Evolutionary conservation across 1,140 invertebrate genomes (phyloP).

Genomic region (Adoxophyes honmai): DNA sequence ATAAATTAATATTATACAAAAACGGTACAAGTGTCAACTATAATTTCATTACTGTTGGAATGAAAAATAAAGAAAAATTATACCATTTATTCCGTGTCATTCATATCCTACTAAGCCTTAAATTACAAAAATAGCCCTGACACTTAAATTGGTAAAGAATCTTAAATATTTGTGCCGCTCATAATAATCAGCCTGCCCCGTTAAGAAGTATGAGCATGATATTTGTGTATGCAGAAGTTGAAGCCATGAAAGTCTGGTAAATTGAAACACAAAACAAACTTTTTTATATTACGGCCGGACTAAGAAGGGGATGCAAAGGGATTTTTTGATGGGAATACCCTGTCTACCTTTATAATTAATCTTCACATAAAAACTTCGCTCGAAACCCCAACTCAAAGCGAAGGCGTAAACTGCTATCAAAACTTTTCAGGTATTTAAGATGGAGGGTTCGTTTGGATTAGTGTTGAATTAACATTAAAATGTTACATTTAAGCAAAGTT

Average conservation of each 20-base stretch:
- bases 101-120: too few relatives aligned
- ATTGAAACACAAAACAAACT: slow-evolving; percentile 1
- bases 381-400: slow-evolving; percentile 2
- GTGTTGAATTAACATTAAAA: neutral
- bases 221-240: too few relatives aligned
- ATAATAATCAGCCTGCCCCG: too few relatives aligned
- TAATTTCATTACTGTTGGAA: too few relatives aligned
- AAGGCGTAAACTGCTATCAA: slow-evolving; percentile 9
- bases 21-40: too few relatives aligned
- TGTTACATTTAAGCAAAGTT: neutral
- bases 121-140: too few relatives aligned
- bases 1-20: too few relatives aligned
- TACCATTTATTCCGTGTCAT: too few relatives aligned
- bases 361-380: neutral
- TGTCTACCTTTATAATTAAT: slow-evolving; percentile 12
- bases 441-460: neutral
- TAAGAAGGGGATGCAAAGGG: neutral
- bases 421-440: slow-evolving; percentile 7
- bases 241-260: neutral
- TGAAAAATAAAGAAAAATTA: too few relatives aligned
- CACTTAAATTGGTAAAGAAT: too few relatives aligned
- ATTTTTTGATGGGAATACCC: neutral
- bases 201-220: too few relatives aligned
- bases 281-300: neutral
- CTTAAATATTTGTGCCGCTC: too few relatives aligned